Conservation (phyloP, 2,888 invertebrate species). For the Iselma pallidipennis region DNA sequence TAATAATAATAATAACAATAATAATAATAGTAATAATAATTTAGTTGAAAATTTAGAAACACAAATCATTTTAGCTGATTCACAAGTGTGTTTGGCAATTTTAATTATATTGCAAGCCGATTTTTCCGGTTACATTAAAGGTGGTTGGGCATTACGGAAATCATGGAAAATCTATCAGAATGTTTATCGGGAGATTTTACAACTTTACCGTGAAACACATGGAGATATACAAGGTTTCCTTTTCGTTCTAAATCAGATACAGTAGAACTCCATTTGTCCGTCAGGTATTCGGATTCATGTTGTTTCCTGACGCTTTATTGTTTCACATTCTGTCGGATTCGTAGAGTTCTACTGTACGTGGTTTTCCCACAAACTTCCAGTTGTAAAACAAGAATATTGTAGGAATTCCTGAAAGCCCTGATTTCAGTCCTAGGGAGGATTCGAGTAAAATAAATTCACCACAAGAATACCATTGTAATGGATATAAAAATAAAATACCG, state of each 20-base stretch:
- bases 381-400: too few relatives aligned
- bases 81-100: slow-evolving; percentile 66
- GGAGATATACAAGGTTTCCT: slow-evolving; percentile 45
- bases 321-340: too few relatives aligned
- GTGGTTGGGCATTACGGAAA: slow-evolving; percentile 69
- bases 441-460: too few relatives aligned
- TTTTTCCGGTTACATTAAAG: slow-evolving; percentile 64
- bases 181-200: slow-evolving; percentile 62
- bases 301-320: too few relatives aligned
- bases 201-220: slow-evolving; percentile 59
- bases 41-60: slow-evolving; percentile 62
- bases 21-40: not conserved
- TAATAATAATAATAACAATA: not conserved
- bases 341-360: too few relatives aligned
- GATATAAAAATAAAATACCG: not conserved
- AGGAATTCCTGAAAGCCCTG: not conserved
- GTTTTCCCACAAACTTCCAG: too few relatives aligned
- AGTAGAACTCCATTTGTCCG: too few relatives aligned
- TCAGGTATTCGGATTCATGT: too few relatives aligned
- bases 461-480: too few relatives aligned
- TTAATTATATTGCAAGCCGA: slow-evolving; percentile 69
- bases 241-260: too few relatives aligned
- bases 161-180: slow-evolving; percentile 73
- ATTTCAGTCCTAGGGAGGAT: too few relatives aligned
- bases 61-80: slow-evolving; percentile 69